A percentile compares a stretch with the other conserved stretches of the same genome.
These are phyloP conservation scores for Choristoneura rosaceana DNA, from an alignment of 2,888 invertebrate genomes.

Conservation along the genomic window DNA sequence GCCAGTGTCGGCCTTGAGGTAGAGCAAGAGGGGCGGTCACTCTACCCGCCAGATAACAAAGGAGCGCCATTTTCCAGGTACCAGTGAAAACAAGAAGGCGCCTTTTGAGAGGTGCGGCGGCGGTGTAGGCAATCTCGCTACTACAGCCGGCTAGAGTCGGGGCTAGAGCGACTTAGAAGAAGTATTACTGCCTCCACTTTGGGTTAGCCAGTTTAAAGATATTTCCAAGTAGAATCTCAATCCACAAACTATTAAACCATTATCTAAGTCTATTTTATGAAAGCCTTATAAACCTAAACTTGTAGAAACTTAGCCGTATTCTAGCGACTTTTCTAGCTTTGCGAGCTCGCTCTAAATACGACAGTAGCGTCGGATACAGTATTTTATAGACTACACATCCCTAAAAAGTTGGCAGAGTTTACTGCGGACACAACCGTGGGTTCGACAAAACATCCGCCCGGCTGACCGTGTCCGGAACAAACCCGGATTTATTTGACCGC, in stretches of 20 bases:
- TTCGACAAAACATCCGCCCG: constrained; percentile 42
- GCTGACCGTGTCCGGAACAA: constrained; percentile 29
- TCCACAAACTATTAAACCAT: background rate
- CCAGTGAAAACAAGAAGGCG: too few relatives aligned
- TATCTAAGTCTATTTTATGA: background rate
- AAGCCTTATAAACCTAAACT: background rate
- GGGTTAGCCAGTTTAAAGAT: background rate
- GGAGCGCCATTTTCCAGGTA: too few relatives aligned
- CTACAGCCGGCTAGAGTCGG: too few relatives aligned
- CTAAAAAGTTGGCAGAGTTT: constrained; percentile 38
- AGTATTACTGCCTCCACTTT: too few relatives aligned
- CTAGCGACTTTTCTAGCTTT: background rate
- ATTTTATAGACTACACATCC: constrained; percentile 27
- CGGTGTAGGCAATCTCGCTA: too few relatives aligned
- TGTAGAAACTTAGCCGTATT: background rate
- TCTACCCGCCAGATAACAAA: too few relatives aligned
- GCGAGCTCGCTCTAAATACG: constrained; percentile 4
- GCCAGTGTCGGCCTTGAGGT: too few relatives aligned
- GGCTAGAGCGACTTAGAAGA: too few relatives aligned
- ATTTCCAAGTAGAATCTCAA: background rate
- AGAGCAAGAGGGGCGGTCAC: too few relatives aligned
- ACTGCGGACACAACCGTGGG: constrained; percentile 34
- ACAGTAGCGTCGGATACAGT: constrained; percentile 7
- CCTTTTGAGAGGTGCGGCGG: too few relatives aligned
- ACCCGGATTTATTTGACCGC: constrained; percentile 40